Percentiles rank a stretch among this genome's conserved stretches.
These are phyloP conservation scores for Platyura marginata DNA, from an alignment of 1,140 invertebrate species.

Conservation along the genomic window DNA sequence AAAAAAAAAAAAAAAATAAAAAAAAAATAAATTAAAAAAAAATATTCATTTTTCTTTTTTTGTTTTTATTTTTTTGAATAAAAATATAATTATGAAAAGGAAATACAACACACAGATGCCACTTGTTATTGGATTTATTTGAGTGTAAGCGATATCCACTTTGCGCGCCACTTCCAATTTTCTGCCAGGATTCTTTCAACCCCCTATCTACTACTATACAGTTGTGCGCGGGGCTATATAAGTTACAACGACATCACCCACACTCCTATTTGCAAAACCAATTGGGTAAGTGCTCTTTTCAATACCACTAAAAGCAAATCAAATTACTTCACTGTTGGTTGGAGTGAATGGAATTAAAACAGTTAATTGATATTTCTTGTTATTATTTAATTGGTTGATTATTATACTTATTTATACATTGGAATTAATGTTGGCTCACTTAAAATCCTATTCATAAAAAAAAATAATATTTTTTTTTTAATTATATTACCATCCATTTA, in stretches of 20 bases:
- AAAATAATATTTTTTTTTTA: no score
- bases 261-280: not conserved
- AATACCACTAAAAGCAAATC: constrained; percentile 3
- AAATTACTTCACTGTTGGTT: constrained; percentile 1
- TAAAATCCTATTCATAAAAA: no score
- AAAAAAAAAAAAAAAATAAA: no score
- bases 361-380: constrained; percentile 3
- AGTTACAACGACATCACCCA: not conserved
- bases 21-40: no score
- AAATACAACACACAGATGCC: not conserved
- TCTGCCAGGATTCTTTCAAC: constrained; percentile 1
- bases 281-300: constrained; percentile 4
- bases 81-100: not conserved
- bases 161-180: constrained; percentile 1
- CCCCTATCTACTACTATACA: not conserved
- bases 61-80: no score
- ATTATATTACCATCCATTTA: no score
- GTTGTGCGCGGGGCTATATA: not conserved
- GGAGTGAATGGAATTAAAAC: constrained; percentile 1
- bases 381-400: constrained; percentile 2
- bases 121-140: constrained; percentile 3
- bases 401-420: no score
- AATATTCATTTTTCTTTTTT: no score
- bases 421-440: no score
- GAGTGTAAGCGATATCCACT: constrained; percentile 2